Percentiles rank a stretch among this genome's conserved stretches.
Evolutionary conservation across 2,797 vertebrate genomes (phyloP).

Genomic region (Morus bassanus): DNA sequence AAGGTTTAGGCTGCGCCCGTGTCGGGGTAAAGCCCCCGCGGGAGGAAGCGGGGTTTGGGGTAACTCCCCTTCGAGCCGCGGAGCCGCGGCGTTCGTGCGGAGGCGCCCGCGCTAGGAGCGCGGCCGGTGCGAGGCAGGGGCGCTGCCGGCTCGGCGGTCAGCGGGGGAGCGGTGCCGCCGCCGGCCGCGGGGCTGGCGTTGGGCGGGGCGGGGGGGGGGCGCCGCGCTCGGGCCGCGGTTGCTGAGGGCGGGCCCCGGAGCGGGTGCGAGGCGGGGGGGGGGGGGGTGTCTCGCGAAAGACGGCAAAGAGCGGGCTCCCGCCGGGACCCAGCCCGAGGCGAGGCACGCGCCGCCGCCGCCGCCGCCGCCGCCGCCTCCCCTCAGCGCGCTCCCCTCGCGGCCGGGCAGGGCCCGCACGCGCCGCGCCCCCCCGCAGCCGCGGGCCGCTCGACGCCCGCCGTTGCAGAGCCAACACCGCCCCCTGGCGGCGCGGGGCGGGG

Average conservation of each 20-base stretch:
- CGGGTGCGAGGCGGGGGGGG: background rate
- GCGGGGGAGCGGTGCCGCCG: background rate
- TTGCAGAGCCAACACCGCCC: background rate
- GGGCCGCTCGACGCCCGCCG: background rate
- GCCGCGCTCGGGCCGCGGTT: too few relatives aligned
- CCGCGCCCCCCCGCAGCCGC: too few relatives aligned
- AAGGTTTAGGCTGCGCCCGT: background rate
- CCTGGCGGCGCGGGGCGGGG: background rate
- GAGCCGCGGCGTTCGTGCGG: background rate
- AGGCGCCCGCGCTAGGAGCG: too few relatives aligned
- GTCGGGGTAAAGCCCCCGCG: background rate
- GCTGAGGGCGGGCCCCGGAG: background rate
- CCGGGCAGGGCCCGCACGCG: background rate
- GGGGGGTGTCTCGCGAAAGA: background rate
- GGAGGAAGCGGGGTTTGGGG: too few relatives aligned
- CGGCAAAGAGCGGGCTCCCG: background rate
- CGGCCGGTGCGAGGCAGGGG: background rate
- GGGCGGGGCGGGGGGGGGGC: too few relatives aligned
- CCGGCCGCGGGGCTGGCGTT: rapidly evolving
- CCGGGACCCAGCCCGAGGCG: background rate
- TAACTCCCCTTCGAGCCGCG: background rate
- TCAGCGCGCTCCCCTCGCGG: background rate
- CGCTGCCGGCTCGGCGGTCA: background rate
- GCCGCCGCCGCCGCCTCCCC: too few relatives aligned
- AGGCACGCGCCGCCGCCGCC: too few relatives aligned